Evolutionary conservation across 2,797 vertebrate species (phyloP), one percentile per base, ranked within the genome.

Genomic region (Scyliorhinus canicula): DNA sequence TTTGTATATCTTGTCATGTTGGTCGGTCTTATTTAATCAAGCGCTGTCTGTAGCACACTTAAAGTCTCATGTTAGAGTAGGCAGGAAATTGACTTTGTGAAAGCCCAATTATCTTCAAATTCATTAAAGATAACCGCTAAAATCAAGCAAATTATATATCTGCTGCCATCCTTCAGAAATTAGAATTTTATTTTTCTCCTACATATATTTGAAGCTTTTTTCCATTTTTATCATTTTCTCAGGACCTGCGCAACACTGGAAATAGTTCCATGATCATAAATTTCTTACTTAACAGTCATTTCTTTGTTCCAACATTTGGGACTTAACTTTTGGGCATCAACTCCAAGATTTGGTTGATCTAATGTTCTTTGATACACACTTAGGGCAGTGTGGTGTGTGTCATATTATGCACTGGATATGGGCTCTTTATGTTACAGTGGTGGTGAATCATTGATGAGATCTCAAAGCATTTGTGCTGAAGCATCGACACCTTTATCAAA

Each of bases 61-160:
- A 91, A 65, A 65, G n/a, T 1, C 21, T 21, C 86, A 7, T 8
- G n/a, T 26, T 63, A 28, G 11, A 26, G n/a, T 91, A 40, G n/a
- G n/a, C 57, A 91, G n/a, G 60, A 63, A 91, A 91, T 91, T 63
- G 21, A 44, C 88, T 44, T 86, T 82, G 44, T 82, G 77, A 79
- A 21, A 79, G 3, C 4, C n/a, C 44, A 79, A 79, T n/a, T 60
- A 35, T 40, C n/a, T 60, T 90, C 57, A 63, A 24, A 65, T 44
- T 91, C 57, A 91, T 65, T 91, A 26, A 91, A 7, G 16, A 26
- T 47, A 44, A 47, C 77, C 21, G 77, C 16, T 40, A 82, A 44
- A 82, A 40, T 44, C 40, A 82, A 91, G 21, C 57, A 40, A 63
- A 63, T 63, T 90, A 90, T 91, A 2, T 40, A n/a, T 21, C n/a